Base-by-base conservation (phyloP, 2,888 invertebrate species). In the Caenorhabditis afra region DNA sequence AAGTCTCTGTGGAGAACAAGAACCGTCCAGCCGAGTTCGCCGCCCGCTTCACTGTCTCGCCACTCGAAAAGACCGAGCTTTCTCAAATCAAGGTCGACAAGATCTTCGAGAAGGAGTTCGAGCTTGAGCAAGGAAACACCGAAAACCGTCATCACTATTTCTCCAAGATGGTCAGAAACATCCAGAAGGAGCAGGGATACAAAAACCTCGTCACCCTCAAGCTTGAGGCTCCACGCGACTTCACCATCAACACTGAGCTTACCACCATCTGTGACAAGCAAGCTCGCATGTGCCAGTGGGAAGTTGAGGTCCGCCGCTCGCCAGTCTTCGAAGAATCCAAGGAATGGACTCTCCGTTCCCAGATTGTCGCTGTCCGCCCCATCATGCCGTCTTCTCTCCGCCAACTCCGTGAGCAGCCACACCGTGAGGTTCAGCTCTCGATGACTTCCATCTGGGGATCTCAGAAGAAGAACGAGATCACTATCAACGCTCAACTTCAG, bases 291-390 rank as follows among this genome's bases (percentile, higher is more conserved):
- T 67, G 59, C 79, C 57, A 65, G 23, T 11, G 55, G 16, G 35
- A 67, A 18, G 22, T 73, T 22, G 64, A 65, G 16, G 41, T 37
- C 57, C 66, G 81, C 52, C 81, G 75, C 29, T 57, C 66, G 16
- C 79, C 74, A 39, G 37, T 76, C 47, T 29, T 58, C 22, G 45
- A 59, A 29, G 81, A 83, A 50, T 50, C 44, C 55, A 49, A 71
- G 47, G 73, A 86, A 45, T 87, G 87, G 87, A 77, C 29, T 20
- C 37, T 88, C 53, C 65, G 77, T 45, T 47, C 82, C 39, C 61
- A 76, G 52, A 35, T 79, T 20, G 76, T 84, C 52, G 39, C 78
- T 47, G 59, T 82, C n/a, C 64, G 74, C 45, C 87, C 87, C 55
- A 67, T 82, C 47, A 61, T 62, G 65, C 81, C 64, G 64, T 59